A percentile compares a stretch with the other conserved stretches of the same genome.
These are phyloP conservation scores for pig (Sus scrofa) DNA, from an alignment of 2,113 vertebrate species.

Conservation along the genomic window DNA sequence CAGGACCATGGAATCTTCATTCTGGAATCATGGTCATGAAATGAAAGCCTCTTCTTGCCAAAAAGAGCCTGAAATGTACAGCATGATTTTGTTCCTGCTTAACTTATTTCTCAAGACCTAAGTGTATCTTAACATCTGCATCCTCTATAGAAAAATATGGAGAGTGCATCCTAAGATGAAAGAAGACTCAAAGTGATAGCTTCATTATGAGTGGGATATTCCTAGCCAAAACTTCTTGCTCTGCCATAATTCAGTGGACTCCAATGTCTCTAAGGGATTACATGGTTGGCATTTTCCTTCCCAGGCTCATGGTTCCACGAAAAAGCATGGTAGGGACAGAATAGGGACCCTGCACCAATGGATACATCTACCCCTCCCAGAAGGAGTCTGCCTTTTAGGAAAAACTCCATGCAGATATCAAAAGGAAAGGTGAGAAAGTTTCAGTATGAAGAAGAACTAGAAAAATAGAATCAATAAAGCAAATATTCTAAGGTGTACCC, in stretches of 20 bases:
- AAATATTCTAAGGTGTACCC: background rate
- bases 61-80: constrained; percentile 98
- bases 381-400: constrained; percentile 93
- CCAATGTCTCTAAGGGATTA: constrained; percentile 93
- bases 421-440: constrained; percentile 92
- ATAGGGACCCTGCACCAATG: constrained; percentile 92
- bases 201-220: constrained; percentile 95
- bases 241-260: constrained; percentile 94
- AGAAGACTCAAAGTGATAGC: constrained; percentile 92
- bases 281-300: constrained; percentile 91
- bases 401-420: constrained; percentile 91
- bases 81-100: constrained; percentile 99
- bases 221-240: constrained; percentile 95
- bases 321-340: constrained; percentile 85
- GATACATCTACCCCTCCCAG: constrained; percentile 93
- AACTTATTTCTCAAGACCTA: constrained; percentile 97
- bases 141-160: constrained; percentile 94
- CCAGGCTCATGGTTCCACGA: constrained; percentile 88
- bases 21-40: constrained; percentile 96
- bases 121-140: constrained; percentile 94
- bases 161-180: constrained; percentile 93
- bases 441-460: constrained; percentile 92
- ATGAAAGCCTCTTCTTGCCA: constrained; percentile 97
- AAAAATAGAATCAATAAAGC: background rate
- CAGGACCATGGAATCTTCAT: constrained; percentile 91